These are phyloP conservation scores for Etheostoma nigrum DNA, from an alignment of 2,797 vertebrate genomes.

Conservation along the genomic window DNA sequence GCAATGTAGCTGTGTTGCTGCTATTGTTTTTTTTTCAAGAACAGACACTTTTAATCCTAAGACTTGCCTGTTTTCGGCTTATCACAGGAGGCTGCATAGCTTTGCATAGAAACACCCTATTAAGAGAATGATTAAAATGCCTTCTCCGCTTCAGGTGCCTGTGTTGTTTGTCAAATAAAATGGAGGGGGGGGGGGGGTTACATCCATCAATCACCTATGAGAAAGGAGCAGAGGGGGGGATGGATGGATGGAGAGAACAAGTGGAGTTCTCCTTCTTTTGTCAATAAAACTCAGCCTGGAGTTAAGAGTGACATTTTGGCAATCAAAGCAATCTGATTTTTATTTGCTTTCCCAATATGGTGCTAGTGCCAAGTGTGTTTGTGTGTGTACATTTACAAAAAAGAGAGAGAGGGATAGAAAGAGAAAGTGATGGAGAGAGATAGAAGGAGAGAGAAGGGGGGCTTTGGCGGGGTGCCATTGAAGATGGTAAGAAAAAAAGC, in stretches of 20 bases:
- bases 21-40: slow-evolving; percentile 62
- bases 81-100: slow-evolving; percentile 83
- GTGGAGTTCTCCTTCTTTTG: slow-evolving; percentile 78
- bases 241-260: slow-evolving; percentile 63
- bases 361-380: slow-evolving; percentile 47
- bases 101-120: slow-evolving; percentile 88
- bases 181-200: slow-evolving; percentile 65
- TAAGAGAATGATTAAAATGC: slow-evolving; percentile 89
- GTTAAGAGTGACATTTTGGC: slow-evolving; percentile 86
- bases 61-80: slow-evolving; percentile 75
- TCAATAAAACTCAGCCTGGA: slow-evolving; percentile 85
- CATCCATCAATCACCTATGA: slow-evolving; percentile 84
- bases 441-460: slow-evolving; percentile 19
- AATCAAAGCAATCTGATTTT: slow-evolving; percentile 86
- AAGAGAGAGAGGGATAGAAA: slow-evolving; percentile 30
- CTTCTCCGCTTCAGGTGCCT: slow-evolving; percentile 84
- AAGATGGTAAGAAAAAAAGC: slow-evolving; percentile 75
- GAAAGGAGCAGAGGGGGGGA: slow-evolving; percentile 59
- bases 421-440: slow-evolving; percentile 1
- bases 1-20: slow-evolving; percentile 48
- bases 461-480: slow-evolving; percentile 81
- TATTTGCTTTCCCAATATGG: slow-evolving; percentile 85
- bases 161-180: slow-evolving; percentile 88
- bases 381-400: slow-evolving; percentile 62
- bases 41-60: slow-evolving; percentile 72